Conservation (phyloP, 1,140 invertebrate genomes). For the Cheumatopsyche charites region DNA sequence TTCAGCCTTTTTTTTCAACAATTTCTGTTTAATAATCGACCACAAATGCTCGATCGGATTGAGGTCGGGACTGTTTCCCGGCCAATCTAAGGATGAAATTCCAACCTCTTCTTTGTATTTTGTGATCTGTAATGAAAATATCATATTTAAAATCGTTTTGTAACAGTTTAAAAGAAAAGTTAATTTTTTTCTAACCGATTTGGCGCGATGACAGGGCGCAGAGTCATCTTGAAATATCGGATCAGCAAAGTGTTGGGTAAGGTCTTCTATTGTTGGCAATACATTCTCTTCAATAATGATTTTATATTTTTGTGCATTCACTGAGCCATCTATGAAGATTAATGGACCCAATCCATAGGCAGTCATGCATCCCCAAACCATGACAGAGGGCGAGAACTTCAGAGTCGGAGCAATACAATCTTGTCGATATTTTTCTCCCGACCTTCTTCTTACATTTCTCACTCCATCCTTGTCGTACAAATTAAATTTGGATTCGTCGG, state of each 20-base stretch:
- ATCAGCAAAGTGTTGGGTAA: background rate
- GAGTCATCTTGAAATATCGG: background rate
- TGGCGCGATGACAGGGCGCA: background rate
- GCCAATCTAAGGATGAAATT: background rate
- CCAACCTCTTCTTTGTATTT: background rate
- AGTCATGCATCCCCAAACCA: constrained; percentile 11
- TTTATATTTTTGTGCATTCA: background rate
- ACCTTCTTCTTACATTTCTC: background rate
- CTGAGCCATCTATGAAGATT: background rate
- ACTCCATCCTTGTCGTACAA: background rate
- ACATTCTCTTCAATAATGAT: background rate
- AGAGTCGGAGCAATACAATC: background rate
- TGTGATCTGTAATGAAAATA: background rate
- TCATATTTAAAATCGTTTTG: no score
- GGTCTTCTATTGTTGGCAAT: background rate
- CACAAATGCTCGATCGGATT: background rate
- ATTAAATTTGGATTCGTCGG: constrained; percentile 1
- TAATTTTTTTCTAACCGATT: background rate
- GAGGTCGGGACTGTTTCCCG: background rate
- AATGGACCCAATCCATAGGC: background rate
- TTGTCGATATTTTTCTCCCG: background rate
- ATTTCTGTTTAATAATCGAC: background rate
- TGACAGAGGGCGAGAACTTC: background rate
- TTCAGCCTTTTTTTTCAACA: background rate
- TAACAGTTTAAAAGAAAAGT: background rate